phyloP scores from a whole-genome alignment of 2,888 invertebrate genomes.

The Himalopsyche japonica region DNA sequence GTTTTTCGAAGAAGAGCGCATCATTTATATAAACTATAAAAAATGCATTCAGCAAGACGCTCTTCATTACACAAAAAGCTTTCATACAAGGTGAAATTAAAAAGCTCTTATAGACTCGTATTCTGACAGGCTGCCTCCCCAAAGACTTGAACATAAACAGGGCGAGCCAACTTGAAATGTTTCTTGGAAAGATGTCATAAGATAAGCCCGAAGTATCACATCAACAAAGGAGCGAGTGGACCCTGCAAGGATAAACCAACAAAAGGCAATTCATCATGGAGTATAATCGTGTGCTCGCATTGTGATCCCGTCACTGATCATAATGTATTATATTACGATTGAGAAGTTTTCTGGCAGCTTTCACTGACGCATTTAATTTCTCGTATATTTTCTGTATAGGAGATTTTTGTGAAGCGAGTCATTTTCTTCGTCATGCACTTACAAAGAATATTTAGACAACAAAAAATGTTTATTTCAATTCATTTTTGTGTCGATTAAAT shows the following conservation, averaged over 20 bases:
- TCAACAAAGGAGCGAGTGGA: background rate
- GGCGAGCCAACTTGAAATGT: background rate
- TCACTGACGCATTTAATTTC: background rate
- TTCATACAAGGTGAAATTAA: background rate
- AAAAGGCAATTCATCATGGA: background rate
- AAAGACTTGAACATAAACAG: background rate
- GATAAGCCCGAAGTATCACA: background rate
- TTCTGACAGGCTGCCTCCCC: background rate
- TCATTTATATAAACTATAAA: too few species aligned
- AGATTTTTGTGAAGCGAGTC: background rate
- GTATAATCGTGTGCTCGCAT: background rate
- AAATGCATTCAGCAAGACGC: too few species aligned
- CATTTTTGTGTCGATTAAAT: too few species aligned
- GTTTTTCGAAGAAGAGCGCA: too few species aligned
- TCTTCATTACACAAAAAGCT: too few species aligned
- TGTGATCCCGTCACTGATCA: background rate
- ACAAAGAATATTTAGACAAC: too few species aligned
- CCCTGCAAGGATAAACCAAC: background rate
- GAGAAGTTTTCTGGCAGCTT: background rate
- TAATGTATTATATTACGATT: background rate
- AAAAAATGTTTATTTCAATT: too few species aligned
- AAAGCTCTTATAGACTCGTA: background rate
- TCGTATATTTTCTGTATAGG: background rate
- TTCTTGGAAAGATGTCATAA: background rate
- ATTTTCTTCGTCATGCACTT: background rate